Percentiles rank a stretch among this genome's conserved stretches.
Evolutionary conservation across 1,140 invertebrate species (phyloP).

Genomic region (Eufriesea mexicana): DNA sequence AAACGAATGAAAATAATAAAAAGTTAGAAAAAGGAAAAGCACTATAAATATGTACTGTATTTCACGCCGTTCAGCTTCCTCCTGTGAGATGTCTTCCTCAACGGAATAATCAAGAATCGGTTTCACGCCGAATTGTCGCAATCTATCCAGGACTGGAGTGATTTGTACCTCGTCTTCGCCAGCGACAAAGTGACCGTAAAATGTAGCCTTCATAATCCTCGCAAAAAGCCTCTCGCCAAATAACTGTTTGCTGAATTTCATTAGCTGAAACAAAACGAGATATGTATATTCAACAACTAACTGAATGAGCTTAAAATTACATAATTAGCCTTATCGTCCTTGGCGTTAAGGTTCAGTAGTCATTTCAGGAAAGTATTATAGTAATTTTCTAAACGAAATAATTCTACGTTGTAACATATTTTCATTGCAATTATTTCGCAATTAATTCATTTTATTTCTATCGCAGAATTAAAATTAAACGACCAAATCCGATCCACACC

Average conservation of each 20-base stretch:
- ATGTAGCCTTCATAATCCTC: slow-evolving; percentile 95
- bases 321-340: no score
- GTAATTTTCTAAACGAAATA: no score
- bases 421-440: no score
- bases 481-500: no score
- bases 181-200: slow-evolving; percentile 99
- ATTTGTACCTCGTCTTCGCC: slow-evolving; percentile 95
- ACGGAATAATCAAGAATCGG: slow-evolving; percentile 99
- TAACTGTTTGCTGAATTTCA: slow-evolving; percentile 91
- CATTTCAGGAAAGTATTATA: no score
- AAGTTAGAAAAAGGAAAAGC: no score
- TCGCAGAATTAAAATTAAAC: no score
- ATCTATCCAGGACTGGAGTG: slow-evolving; percentile 90
- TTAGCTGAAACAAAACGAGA: slow-evolving; percentile 86
- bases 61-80: slow-evolving; percentile 94
- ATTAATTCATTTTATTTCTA: no score
- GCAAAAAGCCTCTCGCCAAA: slow-evolving; percentile 94
- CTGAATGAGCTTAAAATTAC: no score
- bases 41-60: slow-evolving; percentile 91
- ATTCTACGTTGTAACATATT: no score
- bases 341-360: no score
- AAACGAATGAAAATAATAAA: no score
- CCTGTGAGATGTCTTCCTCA: slow-evolving; percentile 97
- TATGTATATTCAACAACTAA: background rate
- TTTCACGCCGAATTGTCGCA: slow-evolving; percentile 97